Conservation (phyloP, 2,113 vertebrate genomes). For the Pyrgilauda ruficollis region DNA sequence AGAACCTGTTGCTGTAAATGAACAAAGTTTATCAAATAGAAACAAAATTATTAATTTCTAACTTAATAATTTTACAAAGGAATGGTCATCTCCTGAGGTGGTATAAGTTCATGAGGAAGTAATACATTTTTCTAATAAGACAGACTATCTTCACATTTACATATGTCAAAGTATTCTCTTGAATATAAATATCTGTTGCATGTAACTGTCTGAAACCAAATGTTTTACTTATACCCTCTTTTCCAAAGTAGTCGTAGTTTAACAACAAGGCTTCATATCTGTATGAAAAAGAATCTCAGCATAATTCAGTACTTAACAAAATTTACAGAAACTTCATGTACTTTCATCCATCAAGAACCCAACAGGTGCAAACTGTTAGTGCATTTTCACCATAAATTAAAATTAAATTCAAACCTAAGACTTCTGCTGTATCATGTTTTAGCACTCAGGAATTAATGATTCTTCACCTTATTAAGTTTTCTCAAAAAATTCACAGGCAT, state of each 20-base stretch:
- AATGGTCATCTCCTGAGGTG: neutral
- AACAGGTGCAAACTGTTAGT: neutral
- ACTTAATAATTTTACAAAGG: neutral
- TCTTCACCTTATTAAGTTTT: neutral
- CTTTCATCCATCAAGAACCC: neutral
- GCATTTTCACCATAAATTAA: neutral
- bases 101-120: neutral
- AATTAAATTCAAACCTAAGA: neutral
- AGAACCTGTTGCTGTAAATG: conserved; percentile 43
- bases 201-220: neutral
- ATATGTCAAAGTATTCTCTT: neutral
- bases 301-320: neutral
- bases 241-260: neutral
- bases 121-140: neutral
- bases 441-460: neutral
- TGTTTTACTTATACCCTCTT: neutral
- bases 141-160: neutral
- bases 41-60: neutral
- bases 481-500: neutral
- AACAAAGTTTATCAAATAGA: neutral
- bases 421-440: neutral
- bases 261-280: neutral
- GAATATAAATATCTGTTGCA: neutral
- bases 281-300: neutral
- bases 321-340: neutral